Evolutionary conservation across 2,797 vertebrate genomes (phyloP), one percentile per base, ranked within the genome.

Genomic region (Eupleurogrammus muticus): DNA sequence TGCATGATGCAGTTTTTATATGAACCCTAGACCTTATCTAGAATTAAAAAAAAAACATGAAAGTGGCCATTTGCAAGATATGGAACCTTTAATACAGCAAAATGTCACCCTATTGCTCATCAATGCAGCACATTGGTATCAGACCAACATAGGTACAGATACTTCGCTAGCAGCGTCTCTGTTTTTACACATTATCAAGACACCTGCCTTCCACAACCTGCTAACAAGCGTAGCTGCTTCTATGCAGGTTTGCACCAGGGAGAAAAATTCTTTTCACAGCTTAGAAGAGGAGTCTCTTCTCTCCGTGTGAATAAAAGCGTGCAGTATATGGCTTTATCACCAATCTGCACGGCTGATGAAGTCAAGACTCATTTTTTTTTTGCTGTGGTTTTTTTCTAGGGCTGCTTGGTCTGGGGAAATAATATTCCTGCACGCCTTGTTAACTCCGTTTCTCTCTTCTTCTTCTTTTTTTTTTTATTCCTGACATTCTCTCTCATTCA

Each of bases 321-420:
- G 1, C 42, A 40, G 35, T 51, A 48, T 61, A 24, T 14, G 51
- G 53, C 47, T 73, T 80, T 68, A 79, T 74, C 57, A 57, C 67
- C 64, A 69, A 80, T 82, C 81, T 83, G 57, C 72, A 73, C 13
- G 46, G 70, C 79, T 65, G 75, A 84, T 81, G 55, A 83, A 83
- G 57, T 73, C 35, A n/a, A 12, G 67, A 73, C 60, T 79, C 73
- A 72, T n/a, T n/a, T n/a, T n/a, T 88, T 77, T 83, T 79, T 84
- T 82, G 80, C 68, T 47, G 54, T 61, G 71, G 73, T n/a, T 75
- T 83, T 70, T 75, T 79, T 75, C 51, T 36, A 56, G 3, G 54
- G 54, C 72, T 67, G 74, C 72, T 69, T 35, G 70, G 66, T 70
- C 66, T 63, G 50, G 72, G 70, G 79, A 81, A 84, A 80, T 81